Base-by-base conservation (phyloP, 1,140 invertebrate genomes). In the Heliconius eleuchia region DNA sequence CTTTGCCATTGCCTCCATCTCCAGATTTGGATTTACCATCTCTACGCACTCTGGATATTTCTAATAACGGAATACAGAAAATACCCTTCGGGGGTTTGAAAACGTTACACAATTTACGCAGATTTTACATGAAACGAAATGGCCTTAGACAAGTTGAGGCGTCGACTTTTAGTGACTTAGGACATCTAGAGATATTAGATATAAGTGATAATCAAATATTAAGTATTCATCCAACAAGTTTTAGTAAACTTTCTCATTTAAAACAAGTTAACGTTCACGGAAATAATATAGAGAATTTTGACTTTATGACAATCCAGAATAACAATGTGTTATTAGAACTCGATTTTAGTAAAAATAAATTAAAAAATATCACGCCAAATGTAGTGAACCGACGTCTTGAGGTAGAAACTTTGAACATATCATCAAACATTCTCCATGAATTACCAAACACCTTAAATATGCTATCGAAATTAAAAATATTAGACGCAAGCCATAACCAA, bases 401-500 rank as follows among this genome's bases (percentile, higher is more conserved):
- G 70, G 92, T 98, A 76, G 95, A 97, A 91, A 96, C 96, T 82
- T 86, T 98, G 6, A 96, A 97, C 88, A 95, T 97, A 73, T 97
- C 98, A 7, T 96, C 97, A 80, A 98, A 98, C 91, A 95, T 96
- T 80, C 89, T 99, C 72, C 95, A 96, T 1, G 95, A 96, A 84
- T 95, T 99, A 77, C 97, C 97, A 6, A 93, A 95, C 70, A 96
- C 96, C 52, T 91, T 98, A 76, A 96, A 96, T 70, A 96, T 96
- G 80, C 94, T 98, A 76, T 95, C 95, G 30, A 96, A 96, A 76
- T 91, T 98, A 19, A 95, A 96, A 87, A 92, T 96, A 70, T 94
- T 99, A 23, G 97, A 98, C 89, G 91, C 98, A 71, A 97, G 97
- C 86, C 96, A 96, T 87, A 99, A 98, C 93, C 96, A 97, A 80